These are phyloP conservation scores for Acestrorhynchus altus DNA, from an alignment of 2,797 vertebrate species.

Conservation along the genomic window DNA sequence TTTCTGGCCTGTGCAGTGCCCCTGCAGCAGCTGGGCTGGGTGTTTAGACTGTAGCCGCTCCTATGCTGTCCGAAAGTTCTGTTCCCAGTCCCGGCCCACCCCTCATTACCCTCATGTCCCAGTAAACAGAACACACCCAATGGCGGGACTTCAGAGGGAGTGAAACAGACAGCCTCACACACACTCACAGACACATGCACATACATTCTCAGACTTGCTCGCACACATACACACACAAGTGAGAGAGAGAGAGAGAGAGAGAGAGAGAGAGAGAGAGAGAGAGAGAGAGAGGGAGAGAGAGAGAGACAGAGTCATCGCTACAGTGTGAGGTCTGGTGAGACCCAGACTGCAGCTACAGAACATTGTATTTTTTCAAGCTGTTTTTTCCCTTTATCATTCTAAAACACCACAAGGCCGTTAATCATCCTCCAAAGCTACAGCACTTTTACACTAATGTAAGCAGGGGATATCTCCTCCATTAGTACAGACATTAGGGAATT, in stretches of 20 bases:
- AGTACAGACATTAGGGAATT: constrained; percentile 56
- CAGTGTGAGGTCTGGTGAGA: constrained; percentile 54
- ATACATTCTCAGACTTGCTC: constrained; percentile 13
- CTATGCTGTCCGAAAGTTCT: constrained; percentile 48
- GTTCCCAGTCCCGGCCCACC: constrained; percentile 59
- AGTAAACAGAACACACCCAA: constrained; percentile 67
- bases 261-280: constrained; percentile 36
- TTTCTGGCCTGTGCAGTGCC: constrained; percentile 44
- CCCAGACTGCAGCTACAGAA: constrained; percentile 45
- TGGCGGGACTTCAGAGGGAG: constrained; percentile 61
- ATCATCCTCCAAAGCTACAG: constrained; percentile 46
- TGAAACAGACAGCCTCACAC: constrained; percentile 50
- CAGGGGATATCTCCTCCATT: constrained; percentile 56
- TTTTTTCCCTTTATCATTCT: constrained; percentile 25
- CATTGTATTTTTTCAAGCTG: constrained; percentile 35
- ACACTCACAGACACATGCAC: constrained; percentile 12
- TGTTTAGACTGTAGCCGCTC: constrained; percentile 60
- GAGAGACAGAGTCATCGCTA: constrained; percentile 45
- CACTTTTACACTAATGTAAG: constrained; percentile 57
- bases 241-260: constrained; percentile 39
- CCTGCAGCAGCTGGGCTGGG: constrained; percentile 61
- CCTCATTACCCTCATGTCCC: constrained; percentile 64
- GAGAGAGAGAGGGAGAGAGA: constrained; percentile 39
- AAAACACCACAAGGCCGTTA: constrained; percentile 33
- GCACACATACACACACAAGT: constrained; percentile 40